phyloP scores from a whole-genome alignment of 1,140 invertebrate genomes.

The Cylas formicarius region DNA sequence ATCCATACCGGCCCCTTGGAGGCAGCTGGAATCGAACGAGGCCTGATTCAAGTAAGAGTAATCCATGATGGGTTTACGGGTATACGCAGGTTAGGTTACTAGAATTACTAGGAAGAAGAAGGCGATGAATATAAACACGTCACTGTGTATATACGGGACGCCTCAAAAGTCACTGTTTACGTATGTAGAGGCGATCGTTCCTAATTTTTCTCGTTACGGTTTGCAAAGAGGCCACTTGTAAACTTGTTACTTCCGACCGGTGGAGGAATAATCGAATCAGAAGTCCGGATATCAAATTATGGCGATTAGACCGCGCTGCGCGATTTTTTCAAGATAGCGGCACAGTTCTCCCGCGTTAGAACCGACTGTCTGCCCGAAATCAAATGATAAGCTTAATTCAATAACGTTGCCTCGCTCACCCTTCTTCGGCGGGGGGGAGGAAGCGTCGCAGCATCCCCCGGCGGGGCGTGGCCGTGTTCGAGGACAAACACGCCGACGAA shows the following conservation, averaged over 20 bases:
- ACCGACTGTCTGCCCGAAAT: conserved; percentile 58
- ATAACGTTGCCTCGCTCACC: conserved; percentile 45
- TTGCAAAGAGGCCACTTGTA: conserved; percentile 26
- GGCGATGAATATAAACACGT: no score
- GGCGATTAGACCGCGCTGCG: conserved; percentile 44
- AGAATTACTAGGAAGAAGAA: no score
- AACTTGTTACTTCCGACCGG: conserved; percentile 22
- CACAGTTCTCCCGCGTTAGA: conserved; percentile 34
- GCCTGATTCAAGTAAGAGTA: conserved; percentile 67
- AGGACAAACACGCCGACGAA: background rate
- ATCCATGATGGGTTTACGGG: conserved; percentile 55
- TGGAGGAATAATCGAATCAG: conserved; percentile 32
- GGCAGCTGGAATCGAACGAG: conserved; percentile 59
- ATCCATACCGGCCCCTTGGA: conserved; percentile 55
- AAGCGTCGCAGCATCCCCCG: conserved; percentile 25
- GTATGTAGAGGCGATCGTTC: no score
- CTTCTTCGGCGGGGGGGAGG: conserved; percentile 33
- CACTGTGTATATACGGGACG: no score
- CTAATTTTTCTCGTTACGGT: no score
- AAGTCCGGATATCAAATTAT: conserved; percentile 51
- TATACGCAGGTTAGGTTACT: no score
- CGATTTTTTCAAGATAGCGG: conserved; percentile 36
- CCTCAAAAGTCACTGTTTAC: no score
- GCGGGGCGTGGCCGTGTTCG: conserved; percentile 20
- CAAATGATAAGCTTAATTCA: conserved; percentile 71